These are phyloP conservation scores for Sakesphorus luctuosus DNA, from an alignment of 2,113 vertebrate genomes.

Conservation along the genomic window DNA sequence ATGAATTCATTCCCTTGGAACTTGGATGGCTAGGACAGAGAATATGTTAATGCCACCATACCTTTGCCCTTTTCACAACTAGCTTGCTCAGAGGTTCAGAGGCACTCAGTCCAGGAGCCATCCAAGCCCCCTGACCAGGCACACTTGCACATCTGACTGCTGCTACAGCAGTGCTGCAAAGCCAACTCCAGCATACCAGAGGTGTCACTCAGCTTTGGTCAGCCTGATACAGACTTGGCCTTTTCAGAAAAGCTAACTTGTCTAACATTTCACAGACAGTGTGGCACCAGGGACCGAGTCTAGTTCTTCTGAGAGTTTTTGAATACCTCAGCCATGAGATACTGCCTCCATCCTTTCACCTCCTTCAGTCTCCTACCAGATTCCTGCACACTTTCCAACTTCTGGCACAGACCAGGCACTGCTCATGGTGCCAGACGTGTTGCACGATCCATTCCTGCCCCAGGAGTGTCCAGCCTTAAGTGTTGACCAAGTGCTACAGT, in stretches of 20 bases:
- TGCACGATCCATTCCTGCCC: background rate
- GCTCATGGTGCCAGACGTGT: accelerated
- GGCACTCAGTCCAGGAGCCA: background rate
- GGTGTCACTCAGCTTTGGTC: background rate
- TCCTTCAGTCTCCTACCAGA: background rate
- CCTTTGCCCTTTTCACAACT: background rate
- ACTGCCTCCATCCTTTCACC: background rate
- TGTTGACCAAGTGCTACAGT: background rate
- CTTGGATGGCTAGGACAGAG: background rate
- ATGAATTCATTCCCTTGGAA: background rate
- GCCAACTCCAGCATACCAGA: background rate
- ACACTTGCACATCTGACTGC: background rate
- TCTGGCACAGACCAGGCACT: background rate
- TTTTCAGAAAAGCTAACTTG: background rate
- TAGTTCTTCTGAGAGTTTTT: background rate
- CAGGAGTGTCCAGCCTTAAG: background rate
- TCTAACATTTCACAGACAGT: background rate
- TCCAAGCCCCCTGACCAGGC: background rate
- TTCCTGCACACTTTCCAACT: background rate
- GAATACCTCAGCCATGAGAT: background rate
- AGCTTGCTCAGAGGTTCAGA: background rate
- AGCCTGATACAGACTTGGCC: background rate
- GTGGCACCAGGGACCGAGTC: background rate
- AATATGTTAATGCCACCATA: background rate
- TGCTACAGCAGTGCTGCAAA: background rate